Evolutionary conservation across 2,797 vertebrate genomes (phyloP).

Genomic region (Vipera ursinii): DNA sequence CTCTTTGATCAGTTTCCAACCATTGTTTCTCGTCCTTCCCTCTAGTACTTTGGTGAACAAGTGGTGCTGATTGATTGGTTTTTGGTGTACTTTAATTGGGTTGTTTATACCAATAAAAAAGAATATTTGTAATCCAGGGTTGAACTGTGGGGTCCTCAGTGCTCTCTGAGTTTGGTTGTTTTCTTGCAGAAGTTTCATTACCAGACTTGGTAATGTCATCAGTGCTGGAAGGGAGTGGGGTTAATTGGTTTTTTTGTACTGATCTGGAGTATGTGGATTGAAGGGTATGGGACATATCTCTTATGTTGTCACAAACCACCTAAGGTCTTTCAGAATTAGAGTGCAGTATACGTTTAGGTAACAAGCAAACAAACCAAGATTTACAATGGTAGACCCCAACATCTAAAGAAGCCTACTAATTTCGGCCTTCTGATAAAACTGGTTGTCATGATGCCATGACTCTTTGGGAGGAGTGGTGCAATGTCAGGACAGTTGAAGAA

Average conservation of each 20-base stretch:
- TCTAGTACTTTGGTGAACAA: too few relatives aligned
- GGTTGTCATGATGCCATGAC: background rate
- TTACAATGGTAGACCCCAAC: background rate
- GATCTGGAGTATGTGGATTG: background rate
- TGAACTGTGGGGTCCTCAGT: too few relatives aligned
- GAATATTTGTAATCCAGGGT: too few relatives aligned
- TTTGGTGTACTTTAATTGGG: background rate
- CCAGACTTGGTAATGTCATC: background rate
- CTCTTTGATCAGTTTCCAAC: too few relatives aligned
- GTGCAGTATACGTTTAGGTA: background rate
- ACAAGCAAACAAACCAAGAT: background rate
- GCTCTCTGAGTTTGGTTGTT: too few relatives aligned
- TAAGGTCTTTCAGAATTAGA: background rate
- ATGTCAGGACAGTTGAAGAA: background rate
- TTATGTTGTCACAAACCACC: background rate
- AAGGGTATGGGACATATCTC: background rate
- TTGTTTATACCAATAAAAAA: background rate
- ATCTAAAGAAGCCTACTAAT: background rate
- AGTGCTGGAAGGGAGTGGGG: background rate
- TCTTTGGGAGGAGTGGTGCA: background rate
- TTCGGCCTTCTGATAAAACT: background rate
- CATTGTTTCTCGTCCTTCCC: too few relatives aligned
- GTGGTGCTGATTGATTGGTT: background rate
- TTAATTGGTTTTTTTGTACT: background rate
- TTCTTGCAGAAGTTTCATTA: background rate